phyloP scores from a whole-genome alignment of 2,113 vertebrate genomes.

The Gambusia affinis region DNA sequence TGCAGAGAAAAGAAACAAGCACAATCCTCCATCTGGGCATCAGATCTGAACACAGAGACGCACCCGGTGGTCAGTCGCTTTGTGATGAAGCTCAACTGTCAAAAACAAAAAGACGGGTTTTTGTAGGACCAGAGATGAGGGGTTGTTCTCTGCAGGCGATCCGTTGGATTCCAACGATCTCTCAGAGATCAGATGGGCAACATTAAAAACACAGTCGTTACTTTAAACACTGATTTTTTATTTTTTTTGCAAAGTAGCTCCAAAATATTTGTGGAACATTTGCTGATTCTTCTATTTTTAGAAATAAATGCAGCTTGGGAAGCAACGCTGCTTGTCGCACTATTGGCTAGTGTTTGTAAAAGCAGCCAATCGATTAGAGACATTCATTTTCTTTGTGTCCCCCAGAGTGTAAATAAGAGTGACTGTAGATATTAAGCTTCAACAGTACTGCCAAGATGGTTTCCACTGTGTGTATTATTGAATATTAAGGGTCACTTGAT shows the following conservation, averaged over 20 bases:
- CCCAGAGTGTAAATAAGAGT: no score
- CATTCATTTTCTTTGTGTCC: no score
- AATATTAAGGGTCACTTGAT: no score
- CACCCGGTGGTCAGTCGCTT: background rate
- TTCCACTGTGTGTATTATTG: no score
- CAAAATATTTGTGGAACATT: no score
- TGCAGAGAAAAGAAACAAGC: constrained; percentile 28
- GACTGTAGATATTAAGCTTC: no score
- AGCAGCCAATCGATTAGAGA: no score
- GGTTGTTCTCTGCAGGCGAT: background rate
- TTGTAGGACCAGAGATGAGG: background rate
- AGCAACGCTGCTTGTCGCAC: no score
- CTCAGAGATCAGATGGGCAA: background rate
- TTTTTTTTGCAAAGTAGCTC: background rate
- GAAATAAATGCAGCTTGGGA: no score
- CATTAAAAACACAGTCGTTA: background rate
- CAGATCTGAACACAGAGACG: constrained; percentile 9
- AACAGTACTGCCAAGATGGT: no score
- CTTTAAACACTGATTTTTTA: background rate
- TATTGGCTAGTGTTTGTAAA: no score
- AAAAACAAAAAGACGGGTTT: background rate
- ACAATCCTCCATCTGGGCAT: constrained; percentile 16
- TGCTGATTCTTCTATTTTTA: no score
- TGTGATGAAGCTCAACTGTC: constrained; percentile 23
- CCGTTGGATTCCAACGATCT: background rate